Conservation (phyloP, 1,140 invertebrate species). For the Olivierus martensii region DNA sequence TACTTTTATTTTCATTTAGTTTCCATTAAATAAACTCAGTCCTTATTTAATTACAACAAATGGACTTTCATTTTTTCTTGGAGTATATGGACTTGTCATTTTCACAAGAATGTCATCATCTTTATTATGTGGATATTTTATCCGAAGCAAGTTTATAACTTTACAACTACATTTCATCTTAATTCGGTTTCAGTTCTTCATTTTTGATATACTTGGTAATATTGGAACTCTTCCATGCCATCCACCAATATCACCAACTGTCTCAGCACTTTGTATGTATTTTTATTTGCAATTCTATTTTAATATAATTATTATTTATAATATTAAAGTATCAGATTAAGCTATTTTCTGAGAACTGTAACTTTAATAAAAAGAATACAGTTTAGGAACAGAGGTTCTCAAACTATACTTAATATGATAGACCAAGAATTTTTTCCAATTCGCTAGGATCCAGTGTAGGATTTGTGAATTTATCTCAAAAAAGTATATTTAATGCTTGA, state of each 20-base stretch:
- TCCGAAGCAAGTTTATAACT: constrained; percentile 13
- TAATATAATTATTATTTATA: too few relatives aligned
- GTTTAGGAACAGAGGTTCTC: too few relatives aligned
- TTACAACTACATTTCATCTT: constrained; percentile 16
- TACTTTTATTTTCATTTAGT: too few relatives aligned
- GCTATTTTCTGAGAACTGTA: too few relatives aligned
- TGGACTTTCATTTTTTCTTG: constrained; percentile 14
- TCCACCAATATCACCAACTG: constrained; percentile 12
- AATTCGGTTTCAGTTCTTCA: constrained; percentile 17
- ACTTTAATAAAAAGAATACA: too few relatives aligned
- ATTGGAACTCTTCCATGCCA: constrained; percentile 13
- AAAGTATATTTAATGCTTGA: too few relatives aligned
- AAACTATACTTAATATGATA: too few relatives aligned
- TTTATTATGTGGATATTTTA: constrained; percentile 13
- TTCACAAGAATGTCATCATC: constrained; percentile 14
- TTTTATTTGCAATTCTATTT: neutral
- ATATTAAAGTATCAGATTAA: too few relatives aligned
- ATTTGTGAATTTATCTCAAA: too few relatives aligned
- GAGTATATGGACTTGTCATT: constrained; percentile 13
- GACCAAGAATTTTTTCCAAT: too few relatives aligned
- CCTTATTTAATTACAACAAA: constrained; percentile 12
- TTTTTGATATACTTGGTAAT: constrained; percentile 11
- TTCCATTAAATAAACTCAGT: constrained; percentile 5
- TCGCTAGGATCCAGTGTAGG: too few relatives aligned
- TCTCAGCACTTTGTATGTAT: constrained; percentile 14